phyloP scores from a whole-genome alignment of 2,113 vertebrate genomes.

The Dromiciops gliroides region DNA sequence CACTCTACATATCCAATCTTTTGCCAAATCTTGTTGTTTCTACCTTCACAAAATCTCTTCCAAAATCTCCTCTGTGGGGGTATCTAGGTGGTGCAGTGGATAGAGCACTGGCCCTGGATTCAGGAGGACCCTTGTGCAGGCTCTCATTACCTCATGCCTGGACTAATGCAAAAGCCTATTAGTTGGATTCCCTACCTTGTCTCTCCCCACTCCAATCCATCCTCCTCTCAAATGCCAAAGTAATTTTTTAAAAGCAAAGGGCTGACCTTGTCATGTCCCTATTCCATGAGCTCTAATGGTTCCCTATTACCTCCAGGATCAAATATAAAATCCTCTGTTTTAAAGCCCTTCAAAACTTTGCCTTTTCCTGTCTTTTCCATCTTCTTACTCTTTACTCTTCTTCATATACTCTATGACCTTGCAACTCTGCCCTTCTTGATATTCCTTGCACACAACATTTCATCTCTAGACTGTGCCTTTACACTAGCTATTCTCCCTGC shows the following conservation, averaged over 20 bases:
- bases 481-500: not conserved
- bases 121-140: not conserved
- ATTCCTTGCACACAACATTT: not conserved
- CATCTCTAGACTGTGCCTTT: not conserved
- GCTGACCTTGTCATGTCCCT: not conserved
- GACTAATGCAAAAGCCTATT: not conserved
- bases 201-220: not conserved
- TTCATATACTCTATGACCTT: not conserved
- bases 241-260: not conserved
- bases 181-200: not conserved
- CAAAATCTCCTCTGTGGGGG: not conserved
- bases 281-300: not conserved
- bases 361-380: not conserved
- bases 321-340: not conserved
- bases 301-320: not conserved
- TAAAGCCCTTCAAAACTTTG: not conserved
- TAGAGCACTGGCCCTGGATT: too few relatives aligned
- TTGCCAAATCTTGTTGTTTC: not conserved
- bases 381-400: not conserved
- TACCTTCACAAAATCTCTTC: not conserved
- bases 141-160: not conserved
- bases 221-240: not conserved
- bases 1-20: too few relatives aligned
- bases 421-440: not conserved
- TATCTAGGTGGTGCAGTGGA: too few relatives aligned